Percentiles rank a stretch among this genome's conserved stretches.
Conservation (phyloP, 2,888 invertebrate species). For the Anoncus sp. region DNA sequence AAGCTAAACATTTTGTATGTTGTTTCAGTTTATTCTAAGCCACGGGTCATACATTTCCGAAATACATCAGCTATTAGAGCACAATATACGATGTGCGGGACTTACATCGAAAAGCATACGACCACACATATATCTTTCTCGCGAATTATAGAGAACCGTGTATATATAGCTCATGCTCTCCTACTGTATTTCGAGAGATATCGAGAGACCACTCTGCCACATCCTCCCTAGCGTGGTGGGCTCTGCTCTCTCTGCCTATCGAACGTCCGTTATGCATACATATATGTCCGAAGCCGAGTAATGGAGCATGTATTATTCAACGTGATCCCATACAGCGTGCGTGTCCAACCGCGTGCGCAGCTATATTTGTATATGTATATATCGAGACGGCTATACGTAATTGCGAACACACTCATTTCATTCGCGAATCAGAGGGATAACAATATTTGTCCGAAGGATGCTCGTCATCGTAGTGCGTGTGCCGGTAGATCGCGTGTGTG, state of each 20-base stretch:
- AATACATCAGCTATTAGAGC: not conserved
- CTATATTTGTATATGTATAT: no score
- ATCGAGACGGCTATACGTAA: slow-evolving; percentile 63
- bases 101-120: not conserved
- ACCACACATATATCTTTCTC: not conserved
- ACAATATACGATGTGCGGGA: not conserved
- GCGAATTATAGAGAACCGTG: slow-evolving; percentile 18
- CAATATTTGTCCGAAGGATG: slow-evolving; percentile 33
- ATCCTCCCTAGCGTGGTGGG: slow-evolving; percentile 14
- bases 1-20: slow-evolving; percentile 1
- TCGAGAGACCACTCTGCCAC: slow-evolving; percentile 45
- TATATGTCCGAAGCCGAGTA: slow-evolving; percentile 67
- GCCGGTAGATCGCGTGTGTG: slow-evolving; percentile 2
- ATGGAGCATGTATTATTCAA: slow-evolving; percentile 75
- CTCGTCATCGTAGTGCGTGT: slow-evolving; percentile 16
- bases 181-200: slow-evolving; percentile 58
- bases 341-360: slow-evolving; percentile 61
- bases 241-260: slow-evolving; percentile 52
- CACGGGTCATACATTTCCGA: not conserved
- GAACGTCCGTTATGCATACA: slow-evolving; percentile 68
- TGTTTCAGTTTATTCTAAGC: not conserved
- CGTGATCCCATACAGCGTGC: slow-evolving; percentile 64
- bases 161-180: slow-evolving; percentile 37
- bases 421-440: slow-evolving; percentile 58
- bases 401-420: slow-evolving; percentile 66